Percentiles rank a stretch among this genome's conserved stretches.
Evolutionary conservation across 2,113 vertebrate species (phyloP).

Genomic region (Brachypodius melanocephalos): DNA sequence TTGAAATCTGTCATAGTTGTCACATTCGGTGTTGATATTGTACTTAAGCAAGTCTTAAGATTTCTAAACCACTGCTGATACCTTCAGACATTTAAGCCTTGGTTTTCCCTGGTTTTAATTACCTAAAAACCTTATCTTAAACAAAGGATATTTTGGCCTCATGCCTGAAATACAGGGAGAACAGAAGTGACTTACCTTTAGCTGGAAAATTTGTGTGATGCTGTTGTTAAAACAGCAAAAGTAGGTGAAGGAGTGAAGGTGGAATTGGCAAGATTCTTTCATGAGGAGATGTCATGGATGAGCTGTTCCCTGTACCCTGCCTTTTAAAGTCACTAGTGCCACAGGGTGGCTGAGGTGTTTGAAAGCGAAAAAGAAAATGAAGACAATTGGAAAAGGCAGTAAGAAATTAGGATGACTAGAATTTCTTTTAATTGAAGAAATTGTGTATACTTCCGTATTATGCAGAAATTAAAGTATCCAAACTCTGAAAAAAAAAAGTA

Average conservation of each 20-base stretch:
- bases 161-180: background rate
- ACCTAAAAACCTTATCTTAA: background rate
- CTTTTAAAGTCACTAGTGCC: background rate
- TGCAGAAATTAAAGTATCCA: background rate
- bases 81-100: background rate
- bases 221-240: background rate
- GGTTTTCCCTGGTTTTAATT: background rate
- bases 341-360: background rate
- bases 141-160: background rate
- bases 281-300: rapidly evolving
- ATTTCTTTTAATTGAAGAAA: background rate
- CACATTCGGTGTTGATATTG: background rate
- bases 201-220: background rate
- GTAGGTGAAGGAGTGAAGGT: background rate
- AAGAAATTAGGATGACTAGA: background rate
- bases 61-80: background rate
- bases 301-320: background rate
- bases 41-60: background rate
- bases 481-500: background rate
- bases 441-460: background rate
- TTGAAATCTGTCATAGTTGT: background rate
- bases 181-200: background rate
- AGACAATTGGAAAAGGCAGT: background rate
- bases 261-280: background rate
- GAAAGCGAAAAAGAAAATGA: background rate